Conservation (phyloP, 1,140 invertebrate species). For the Aporrectodea caliginosa region DNA sequence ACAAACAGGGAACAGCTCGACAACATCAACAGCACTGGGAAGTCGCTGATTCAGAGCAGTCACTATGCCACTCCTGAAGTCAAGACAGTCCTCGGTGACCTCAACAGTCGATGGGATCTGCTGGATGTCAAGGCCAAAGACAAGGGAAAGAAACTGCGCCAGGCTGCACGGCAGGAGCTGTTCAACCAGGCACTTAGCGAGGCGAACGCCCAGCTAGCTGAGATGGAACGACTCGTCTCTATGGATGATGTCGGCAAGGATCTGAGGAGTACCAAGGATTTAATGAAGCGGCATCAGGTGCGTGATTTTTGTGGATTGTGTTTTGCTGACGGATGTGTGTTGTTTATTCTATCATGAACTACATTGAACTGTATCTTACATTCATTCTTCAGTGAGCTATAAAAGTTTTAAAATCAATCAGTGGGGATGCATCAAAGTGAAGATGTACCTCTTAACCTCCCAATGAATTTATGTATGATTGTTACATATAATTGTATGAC, state of each 20-base stretch:
- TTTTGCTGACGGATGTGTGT: too few relatives aligned
- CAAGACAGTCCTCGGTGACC: conserved; percentile 79
- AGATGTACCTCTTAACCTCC: too few relatives aligned
- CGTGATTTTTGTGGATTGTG: conserved; percentile 47
- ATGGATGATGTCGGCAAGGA: conserved; percentile 97
- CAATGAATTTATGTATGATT: too few relatives aligned
- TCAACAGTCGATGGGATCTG: conserved; percentile 84
- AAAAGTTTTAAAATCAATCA: too few relatives aligned
- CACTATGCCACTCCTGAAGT: conserved; percentile 95
- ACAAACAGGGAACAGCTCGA: conserved; percentile 90
- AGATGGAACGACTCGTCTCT: conserved; percentile 92
- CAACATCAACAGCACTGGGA: conserved; percentile 82
- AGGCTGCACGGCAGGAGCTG: conserved; percentile 72
- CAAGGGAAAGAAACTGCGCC: conserved; percentile 75
- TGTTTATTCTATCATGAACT: too few relatives aligned
- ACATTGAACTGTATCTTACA: too few relatives aligned
- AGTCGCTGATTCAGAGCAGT: conserved; percentile 88
- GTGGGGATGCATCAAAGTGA: too few relatives aligned
- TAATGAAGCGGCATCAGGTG: conserved; percentile 96
- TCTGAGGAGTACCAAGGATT: conserved; percentile 91
- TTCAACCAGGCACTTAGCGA: conserved; percentile 77
- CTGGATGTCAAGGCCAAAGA: conserved; percentile 70
- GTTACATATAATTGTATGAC: too few relatives aligned
- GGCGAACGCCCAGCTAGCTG: conserved; percentile 58
- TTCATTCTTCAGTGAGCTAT: too few relatives aligned